A percentile compares a stretch with the other conserved stretches of the same genome.
phyloP scores from a whole-genome alignment of 2,888 invertebrate species.

The Ophraella communa region DNA sequence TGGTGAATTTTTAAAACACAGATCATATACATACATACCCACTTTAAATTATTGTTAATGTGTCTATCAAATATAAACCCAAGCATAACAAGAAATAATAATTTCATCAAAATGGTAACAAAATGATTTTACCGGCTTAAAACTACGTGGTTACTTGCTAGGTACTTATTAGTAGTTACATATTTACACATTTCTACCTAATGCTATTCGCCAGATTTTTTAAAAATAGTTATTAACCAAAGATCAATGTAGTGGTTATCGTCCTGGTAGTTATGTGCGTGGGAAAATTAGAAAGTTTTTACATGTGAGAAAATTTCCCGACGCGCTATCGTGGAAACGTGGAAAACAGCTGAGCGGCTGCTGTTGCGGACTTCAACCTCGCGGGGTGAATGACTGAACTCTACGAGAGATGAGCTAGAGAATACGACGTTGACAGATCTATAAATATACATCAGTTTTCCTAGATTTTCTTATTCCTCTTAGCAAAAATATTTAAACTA shows the following conservation, averaged over 20 bases:
- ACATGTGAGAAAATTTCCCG: slow-evolving; percentile 24
- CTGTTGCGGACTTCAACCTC: slow-evolving; percentile 52
- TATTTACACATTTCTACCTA: neutral
- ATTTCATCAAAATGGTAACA: no score
- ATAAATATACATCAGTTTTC: neutral
- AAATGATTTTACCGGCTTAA: no score
- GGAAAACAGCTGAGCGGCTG: slow-evolving; percentile 51
- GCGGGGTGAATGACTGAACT: slow-evolving; percentile 53
- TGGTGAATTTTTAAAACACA: no score
- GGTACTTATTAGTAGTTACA: no score
- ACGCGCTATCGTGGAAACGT: slow-evolving; percentile 24
- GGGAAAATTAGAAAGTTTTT: slow-evolving; percentile 9
- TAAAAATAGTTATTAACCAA: neutral
- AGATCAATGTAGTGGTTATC: neutral
- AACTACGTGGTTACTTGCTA: no score
- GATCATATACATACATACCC: no score
- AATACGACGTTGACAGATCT: slow-evolving; percentile 15
- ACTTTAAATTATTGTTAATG: no score
- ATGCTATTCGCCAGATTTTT: neutral
- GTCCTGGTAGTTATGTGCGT: slow-evolving; percentile 1
- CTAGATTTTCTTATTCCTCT: neutral
- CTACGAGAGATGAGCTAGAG: slow-evolving; percentile 17
- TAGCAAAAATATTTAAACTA: no score
- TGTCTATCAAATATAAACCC: no score
- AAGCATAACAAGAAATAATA: no score